These are phyloP conservation scores for Gila orcuttii DNA, from an alignment of 2,113 vertebrate genomes.

Conservation along the genomic window DNA sequence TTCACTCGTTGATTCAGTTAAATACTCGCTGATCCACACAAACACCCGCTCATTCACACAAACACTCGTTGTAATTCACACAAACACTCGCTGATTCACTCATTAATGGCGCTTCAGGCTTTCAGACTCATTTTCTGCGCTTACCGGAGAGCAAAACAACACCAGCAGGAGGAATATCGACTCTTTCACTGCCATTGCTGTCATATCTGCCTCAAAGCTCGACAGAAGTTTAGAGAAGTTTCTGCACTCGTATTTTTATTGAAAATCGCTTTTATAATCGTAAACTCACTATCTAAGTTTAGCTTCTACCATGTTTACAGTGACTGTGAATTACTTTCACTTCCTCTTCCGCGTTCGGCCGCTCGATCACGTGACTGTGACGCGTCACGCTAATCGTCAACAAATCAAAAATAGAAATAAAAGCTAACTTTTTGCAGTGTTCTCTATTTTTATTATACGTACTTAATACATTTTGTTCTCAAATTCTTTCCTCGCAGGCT, in stretches of 20 bases:
- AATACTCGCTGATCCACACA: no score
- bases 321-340: background rate
- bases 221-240: background rate
- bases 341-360: constrained; percentile 44
- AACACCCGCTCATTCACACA: no score
- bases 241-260: background rate
- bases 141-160: constrained; percentile 63
- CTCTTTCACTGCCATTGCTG: constrained; percentile 57
- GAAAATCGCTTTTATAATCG: background rate
- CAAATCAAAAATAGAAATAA: no score
- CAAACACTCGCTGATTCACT: background rate
- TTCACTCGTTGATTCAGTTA: no score
- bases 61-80: no score
- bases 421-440: no score
- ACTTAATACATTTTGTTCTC: no score
- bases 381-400: background rate
- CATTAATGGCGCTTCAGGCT: background rate
- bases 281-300: background rate
- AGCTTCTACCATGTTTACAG: background rate
- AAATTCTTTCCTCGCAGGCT: no score
- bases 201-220: background rate
- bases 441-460: no score
- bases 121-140: background rate
- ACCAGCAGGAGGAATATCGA: constrained; percentile 54
- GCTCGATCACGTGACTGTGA: background rate